phyloP scores from a whole-genome alignment of 2,888 invertebrate species.

The Ornithoptera priamus region DNA sequence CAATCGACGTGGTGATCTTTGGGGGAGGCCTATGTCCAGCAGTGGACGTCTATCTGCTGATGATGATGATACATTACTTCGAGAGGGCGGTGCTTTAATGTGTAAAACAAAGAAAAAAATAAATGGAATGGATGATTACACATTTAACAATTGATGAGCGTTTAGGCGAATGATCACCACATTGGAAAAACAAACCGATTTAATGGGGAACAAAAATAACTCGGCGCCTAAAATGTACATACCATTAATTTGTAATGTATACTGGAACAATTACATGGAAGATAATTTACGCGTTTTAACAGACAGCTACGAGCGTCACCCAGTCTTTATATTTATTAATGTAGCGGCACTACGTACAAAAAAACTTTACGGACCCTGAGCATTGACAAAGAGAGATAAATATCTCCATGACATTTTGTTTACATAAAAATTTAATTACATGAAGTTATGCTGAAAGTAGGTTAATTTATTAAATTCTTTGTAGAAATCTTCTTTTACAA shows the following conservation, averaged over 20 bases:
- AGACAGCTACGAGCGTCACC: conserved; percentile 8
- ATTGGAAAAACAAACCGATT: conserved; percentile 47
- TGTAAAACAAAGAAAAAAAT: conserved; percentile 6
- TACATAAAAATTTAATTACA: no score
- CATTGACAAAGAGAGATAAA: conserved; percentile 9
- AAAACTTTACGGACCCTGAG: conserved; percentile 6
- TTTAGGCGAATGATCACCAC: conserved; percentile 29
- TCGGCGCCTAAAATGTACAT: conserved; percentile 49
- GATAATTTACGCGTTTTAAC: conserved; percentile 43
- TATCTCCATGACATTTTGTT: conserved; percentile 1
- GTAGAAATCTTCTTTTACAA: no score
- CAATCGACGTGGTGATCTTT: no score
- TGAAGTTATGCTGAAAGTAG: no score
- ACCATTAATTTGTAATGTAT: conserved; percentile 58
- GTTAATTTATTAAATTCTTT: no score
- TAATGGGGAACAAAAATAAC: conserved; percentile 58
- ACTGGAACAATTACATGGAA: conserved; percentile 48
- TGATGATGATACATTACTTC: no score
- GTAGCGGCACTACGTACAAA: conserved; percentile 30
- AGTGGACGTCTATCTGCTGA: no score
- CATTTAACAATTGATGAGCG: conserved; percentile 20
- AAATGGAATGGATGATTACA: conserved; percentile 16
- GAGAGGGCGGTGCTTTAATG: no score
- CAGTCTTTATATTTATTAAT: conserved; percentile 14
- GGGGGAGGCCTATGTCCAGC: no score